These are phyloP conservation scores for Gymnosoma rotundatum DNA, from an alignment of 2,888 invertebrate species.

Conservation along the genomic window DNA sequence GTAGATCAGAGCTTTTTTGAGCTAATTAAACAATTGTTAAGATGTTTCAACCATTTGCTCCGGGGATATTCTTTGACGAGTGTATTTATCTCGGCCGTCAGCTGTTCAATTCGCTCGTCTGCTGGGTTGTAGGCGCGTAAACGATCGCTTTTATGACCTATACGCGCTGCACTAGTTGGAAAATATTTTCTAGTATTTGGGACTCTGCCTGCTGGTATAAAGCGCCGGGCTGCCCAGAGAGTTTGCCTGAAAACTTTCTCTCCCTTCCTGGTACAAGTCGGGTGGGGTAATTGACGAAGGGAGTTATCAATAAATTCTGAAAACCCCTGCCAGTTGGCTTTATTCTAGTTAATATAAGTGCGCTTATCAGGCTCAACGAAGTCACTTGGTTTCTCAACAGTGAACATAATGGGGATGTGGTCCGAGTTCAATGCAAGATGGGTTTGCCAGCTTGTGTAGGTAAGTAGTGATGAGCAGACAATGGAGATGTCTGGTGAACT, in stretches of 20 bases:
- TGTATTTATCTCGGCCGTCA: neutral
- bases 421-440: too few relatives aligned
- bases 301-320: neutral
- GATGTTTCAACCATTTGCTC: neutral
- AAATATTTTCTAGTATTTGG: neutral
- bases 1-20: neutral
- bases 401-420: too few relatives aligned
- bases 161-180: neutral
- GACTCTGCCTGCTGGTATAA: neutral
- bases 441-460: too few relatives aligned
- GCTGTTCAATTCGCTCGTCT: neutral
- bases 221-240: neutral
- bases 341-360: neutral
- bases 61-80: neutral
- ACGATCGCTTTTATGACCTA: neutral
- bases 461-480: too few relatives aligned
- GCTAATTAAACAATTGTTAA: neutral
- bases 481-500: too few relatives aligned
- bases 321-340: neutral
- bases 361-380: too few relatives aligned
- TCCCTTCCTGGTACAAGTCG: neutral
- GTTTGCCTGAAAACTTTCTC: neutral
- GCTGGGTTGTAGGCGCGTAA: neutral
- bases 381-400: too few relatives aligned
- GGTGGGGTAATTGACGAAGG: neutral